Conservation (phyloP, 2,113 vertebrate species). For the Nicator chloris region DNA sequence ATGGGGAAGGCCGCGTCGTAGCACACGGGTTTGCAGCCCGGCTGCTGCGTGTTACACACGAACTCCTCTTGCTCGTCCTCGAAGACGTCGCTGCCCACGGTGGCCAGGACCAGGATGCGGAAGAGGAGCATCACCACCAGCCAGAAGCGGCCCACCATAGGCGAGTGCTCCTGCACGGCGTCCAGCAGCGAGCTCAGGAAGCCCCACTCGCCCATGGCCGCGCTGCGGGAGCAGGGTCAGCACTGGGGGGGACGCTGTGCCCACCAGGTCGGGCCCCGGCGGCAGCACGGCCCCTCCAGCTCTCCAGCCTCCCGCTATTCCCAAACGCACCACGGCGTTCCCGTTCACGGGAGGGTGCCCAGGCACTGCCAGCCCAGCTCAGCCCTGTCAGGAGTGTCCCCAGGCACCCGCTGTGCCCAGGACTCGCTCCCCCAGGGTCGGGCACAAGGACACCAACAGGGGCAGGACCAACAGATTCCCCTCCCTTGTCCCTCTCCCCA, state of each 20-base stretch:
- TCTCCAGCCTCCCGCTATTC: not conserved
- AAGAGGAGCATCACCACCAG: slow-evolving; percentile 90
- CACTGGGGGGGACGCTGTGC: not conserved
- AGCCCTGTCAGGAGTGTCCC: not conserved
- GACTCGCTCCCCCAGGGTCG: not conserved
- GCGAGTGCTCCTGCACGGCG: slow-evolving; percentile 83
- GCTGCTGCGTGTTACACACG: slow-evolving; percentile 89
- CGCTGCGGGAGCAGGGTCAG: not conserved
- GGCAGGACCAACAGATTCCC: not conserved
- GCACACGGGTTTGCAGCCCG: slow-evolving; percentile 90
- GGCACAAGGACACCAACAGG: not conserved
- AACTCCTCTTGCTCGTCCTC: slow-evolving; percentile 91
- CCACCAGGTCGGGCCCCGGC: rapidly evolving
- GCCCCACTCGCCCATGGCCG: slow-evolving; percentile 86
- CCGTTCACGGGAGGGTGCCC: rapidly evolving
- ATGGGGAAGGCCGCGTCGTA: slow-evolving; percentile 90
- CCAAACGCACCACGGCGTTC: rapidly evolving
- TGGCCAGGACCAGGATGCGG: slow-evolving; percentile 88
- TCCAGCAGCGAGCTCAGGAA: slow-evolving; percentile 84
- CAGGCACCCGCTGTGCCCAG: not conserved
- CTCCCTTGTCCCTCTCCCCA: not conserved
- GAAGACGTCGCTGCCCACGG: slow-evolving; percentile 88
- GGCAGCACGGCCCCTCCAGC: not conserved
- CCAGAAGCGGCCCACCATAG: slow-evolving; percentile 91
- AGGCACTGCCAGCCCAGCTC: not conserved